These are phyloP conservation scores for Drosophila kikkawai DNA, from an alignment of 1,140 invertebrate genomes.

Conservation along the genomic window DNA sequence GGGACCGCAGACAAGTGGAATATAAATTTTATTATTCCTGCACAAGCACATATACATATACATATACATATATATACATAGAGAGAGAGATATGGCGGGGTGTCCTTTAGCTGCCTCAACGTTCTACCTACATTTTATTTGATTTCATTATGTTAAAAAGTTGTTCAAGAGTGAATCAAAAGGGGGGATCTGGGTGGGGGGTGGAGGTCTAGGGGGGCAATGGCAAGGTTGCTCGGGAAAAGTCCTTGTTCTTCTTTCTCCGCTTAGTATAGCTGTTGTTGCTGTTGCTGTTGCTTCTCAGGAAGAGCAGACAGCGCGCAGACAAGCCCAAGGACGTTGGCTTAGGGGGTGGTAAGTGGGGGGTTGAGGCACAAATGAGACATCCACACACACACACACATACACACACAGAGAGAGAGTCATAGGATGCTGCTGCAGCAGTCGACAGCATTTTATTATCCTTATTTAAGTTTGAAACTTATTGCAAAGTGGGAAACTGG, in stretches of 20 bases:
- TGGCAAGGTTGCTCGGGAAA: constrained; percentile 47
- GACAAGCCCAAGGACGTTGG: constrained; percentile 59
- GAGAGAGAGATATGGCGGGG: not conserved
- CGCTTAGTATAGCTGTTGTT: constrained; percentile 2
- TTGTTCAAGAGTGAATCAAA: constrained; percentile 78
- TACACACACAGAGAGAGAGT: constrained; percentile 17
- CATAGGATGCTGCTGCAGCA: constrained; percentile 54
- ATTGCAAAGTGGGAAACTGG: constrained; percentile 81
- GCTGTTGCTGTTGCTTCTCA: constrained; percentile 35
- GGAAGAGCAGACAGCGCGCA: constrained; percentile 69
- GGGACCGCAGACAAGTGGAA: constrained; percentile 61
- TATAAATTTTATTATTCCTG: constrained; percentile 70
- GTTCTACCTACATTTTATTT: constrained; percentile 81
- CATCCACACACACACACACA: constrained; percentile 30
- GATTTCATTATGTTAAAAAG: constrained; percentile 84
- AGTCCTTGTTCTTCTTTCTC: constrained; percentile 40
- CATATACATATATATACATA: not conserved
- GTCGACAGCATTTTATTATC: constrained; percentile 84
- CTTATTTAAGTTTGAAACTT: constrained; percentile 84
- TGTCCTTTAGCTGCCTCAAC: constrained; percentile 58
- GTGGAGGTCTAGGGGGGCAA: not conserved
- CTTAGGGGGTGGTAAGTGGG: constrained; percentile 16
- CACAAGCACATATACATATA: constrained; percentile 8
- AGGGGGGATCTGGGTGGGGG: not conserved
- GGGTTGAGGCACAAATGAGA: constrained; percentile 45